Evolutionary conservation across 2,888 invertebrate species (phyloP), one percentile per base, ranked within the genome.

Genomic region (Heteromyza rotundicornis): DNA sequence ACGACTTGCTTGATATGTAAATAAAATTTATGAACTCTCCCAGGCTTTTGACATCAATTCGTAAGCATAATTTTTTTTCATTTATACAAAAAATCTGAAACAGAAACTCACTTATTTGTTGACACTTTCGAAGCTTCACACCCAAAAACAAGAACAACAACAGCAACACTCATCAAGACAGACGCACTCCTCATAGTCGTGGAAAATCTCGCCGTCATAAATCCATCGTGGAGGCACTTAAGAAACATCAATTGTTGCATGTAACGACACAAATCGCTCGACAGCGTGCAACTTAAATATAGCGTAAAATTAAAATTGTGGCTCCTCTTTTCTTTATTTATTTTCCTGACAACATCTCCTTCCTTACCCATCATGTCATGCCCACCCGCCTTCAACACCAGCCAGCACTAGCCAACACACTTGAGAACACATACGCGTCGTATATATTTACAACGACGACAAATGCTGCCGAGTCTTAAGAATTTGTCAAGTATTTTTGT

Each of bases 281-380:
- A 55, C 55, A 40, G 40, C 50, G 50, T 50, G 23, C 50, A 57
- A 57, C 57, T 49, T 51, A 51, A 58, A 58, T 58, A 51, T 36
- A 58, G 58, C 58, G 52, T 58, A 22, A 58, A 58, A 58, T 51
- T 58, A 52, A 58, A 40, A 51, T 23, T 58, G 58, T 51, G 8
- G 40, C 57, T 27, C n/a, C 44, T 49, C 14, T 16, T n/a, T 32
- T 49, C 57, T 10, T 40, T 5, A 32, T 8, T 12, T 12, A 32
- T 12, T 32, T 12, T 5, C 32, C 7, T 32, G 7, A 8, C 32
- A 32, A 5, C 32, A 12, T 12, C 12, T 32, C 12, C 7, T 12
- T 32, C 32, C 40, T 7, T 40, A 7, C 16, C 14, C 40, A 40
- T 27, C 27, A 10, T 27, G 7, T 5, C 10, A 27, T 27, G 5